Conservation (phyloP, 1,140 invertebrate genomes). For the Acyrthosiphon pisum region DNA sequence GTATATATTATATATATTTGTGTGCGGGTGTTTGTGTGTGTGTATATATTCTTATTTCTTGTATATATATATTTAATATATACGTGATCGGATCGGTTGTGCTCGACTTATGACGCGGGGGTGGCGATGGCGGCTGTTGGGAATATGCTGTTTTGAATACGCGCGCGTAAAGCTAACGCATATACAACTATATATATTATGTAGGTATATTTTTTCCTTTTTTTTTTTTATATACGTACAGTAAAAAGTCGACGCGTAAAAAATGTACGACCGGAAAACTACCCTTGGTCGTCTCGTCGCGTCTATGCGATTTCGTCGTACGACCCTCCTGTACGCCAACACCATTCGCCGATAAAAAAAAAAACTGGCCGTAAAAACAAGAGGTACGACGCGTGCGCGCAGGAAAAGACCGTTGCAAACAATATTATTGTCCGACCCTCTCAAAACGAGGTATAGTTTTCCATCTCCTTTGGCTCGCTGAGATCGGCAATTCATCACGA, state of each 20-base stretch:
- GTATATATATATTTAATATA: background rate
- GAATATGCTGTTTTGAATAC: background rate
- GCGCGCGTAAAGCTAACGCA: background rate
- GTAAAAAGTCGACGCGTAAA: slow-evolving; percentile 6
- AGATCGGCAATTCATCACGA: background rate
- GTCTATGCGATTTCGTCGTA: background rate
- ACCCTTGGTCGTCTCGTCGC: background rate
- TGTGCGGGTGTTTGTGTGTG: background rate
- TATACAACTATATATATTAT: background rate
- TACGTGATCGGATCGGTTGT: slow-evolving; percentile 20
- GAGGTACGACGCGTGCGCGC: background rate
- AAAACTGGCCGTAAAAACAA: background rate
- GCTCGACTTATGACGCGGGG: background rate
- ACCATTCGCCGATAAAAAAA: background rate
- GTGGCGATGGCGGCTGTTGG: background rate
- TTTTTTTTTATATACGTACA: background rate
- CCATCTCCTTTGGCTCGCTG: background rate
- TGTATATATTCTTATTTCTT: background rate
- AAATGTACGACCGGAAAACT: slow-evolving; percentile 16
- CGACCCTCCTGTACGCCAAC: background rate
- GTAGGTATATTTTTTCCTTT: background rate
- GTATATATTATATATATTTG: background rate
- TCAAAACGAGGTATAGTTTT: background rate
- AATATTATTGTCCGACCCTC: background rate
- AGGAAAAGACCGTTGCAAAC: background rate